Evolutionary conservation across 1,140 invertebrate species (phyloP), one percentile per base, ranked within the genome.

Genomic region (Drosophila rhopaloa): DNA sequence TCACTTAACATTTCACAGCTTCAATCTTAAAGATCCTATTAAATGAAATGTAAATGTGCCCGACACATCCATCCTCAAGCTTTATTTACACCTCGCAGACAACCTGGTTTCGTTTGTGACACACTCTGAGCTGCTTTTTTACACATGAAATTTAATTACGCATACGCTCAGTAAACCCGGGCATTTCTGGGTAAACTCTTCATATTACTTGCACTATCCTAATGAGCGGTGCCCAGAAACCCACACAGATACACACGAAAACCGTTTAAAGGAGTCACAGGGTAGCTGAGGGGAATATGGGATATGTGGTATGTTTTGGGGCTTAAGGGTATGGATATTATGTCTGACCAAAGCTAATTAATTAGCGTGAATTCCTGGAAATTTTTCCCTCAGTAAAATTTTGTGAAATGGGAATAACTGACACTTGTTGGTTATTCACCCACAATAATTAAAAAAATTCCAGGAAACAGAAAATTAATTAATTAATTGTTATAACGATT

Each of bases 81-180:
- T 56, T 24, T 59, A 46, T 57, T 68, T 74, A 55, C 62, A 67
- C 37, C 53, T 50, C 61, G 32, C 58, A 68, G 62, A 68, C 76
- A 79, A 70, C 71, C 83, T 73, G 62, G 56, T 83, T 83, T 70
- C 71, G 61, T 82, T 82, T 62, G 74, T 79, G 67, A 70, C 59
- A 50, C 65, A 14, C 50, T 41, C 19, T 2, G 9, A 14, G 10
- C 14, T 29, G 7, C n/a, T 37, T 48, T 57, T 43, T 62, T 54
- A 19, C 9, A 44, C 44, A 47, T 72, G 51, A 72, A 88, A 88
- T 86, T 86, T 88, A 86, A 86, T 86, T 86, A 89, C 79, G 82
- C 82, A 83, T 83, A 76, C 82, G 76, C 71, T 53, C 48, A 46
- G 71, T 79, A 41, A 53, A 48, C 83, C 47, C 11, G n/a, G 60